These are phyloP conservation scores for Zootoca vivipara DNA, from an alignment of 2,113 vertebrate genomes.

Conservation along the genomic window DNA sequence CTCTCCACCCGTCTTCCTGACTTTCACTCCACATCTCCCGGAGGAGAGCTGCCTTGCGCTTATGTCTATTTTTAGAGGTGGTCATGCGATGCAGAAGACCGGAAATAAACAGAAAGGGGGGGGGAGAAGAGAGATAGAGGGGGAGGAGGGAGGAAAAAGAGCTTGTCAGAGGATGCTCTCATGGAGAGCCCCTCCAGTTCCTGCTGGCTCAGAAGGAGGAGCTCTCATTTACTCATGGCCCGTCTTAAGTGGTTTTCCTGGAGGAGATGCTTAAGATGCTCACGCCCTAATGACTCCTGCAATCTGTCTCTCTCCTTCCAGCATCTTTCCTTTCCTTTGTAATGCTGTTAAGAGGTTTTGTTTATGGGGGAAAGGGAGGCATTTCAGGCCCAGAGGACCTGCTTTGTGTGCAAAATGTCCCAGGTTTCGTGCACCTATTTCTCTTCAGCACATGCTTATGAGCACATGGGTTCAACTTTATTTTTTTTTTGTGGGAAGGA, in stretches of 20 bases:
- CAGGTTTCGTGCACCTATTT: too few species aligned
- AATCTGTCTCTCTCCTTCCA: slow-evolving; percentile 57
- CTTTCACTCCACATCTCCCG: background rate
- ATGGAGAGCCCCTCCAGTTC: rapidly evolving
- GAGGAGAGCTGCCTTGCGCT: background rate
- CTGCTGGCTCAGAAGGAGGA: rapidly evolving
- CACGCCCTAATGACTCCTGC: slow-evolving; percentile 52
- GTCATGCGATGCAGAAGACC: background rate
- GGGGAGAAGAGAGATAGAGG: slow-evolving; percentile 51
- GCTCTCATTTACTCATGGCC: background rate
- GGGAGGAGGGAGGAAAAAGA: slow-evolving; percentile 7
- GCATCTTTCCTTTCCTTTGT: background rate
- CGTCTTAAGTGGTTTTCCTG: slow-evolving; percentile 51
- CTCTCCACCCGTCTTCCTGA: background rate
- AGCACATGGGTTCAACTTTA: too few species aligned
- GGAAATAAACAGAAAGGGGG: slow-evolving; percentile 50
- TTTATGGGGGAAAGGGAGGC: too few species aligned
- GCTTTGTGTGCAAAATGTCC: too few species aligned
- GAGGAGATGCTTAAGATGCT: slow-evolving; percentile 41
- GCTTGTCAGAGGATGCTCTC: background rate
- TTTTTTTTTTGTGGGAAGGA: too few species aligned
- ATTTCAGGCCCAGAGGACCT: too few species aligned
- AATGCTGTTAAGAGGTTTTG: too few species aligned
- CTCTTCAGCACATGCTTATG: too few species aligned
- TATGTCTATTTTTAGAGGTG: background rate